Evolutionary conservation across 2,888 invertebrate species (phyloP), one percentile per base, ranked within the genome.

Genomic region (Eilema caniola): DNA sequence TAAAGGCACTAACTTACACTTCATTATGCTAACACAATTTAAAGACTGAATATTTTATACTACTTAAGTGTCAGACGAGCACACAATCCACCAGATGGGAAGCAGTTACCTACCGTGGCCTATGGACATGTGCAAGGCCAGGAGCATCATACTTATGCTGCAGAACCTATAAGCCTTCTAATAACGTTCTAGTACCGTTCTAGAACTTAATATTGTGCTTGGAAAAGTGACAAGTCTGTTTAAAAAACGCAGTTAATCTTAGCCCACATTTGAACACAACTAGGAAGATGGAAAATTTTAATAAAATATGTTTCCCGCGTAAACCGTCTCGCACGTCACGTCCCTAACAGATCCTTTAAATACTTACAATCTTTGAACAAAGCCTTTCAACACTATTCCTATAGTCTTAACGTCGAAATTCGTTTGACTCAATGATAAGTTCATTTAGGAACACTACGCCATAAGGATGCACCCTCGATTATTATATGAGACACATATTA

Each of bases 251-350:
- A 31, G 1, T 31, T 86, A 86, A 62, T 90, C 90, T 89, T 71
- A 89, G 89, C 24, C 77, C 81, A 82, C 73, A 79, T 82, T 83
- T 80, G 83, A 88, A 85, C 86, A 85, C 83, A 88, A 82, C 85
- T 85, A 84, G 83, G 86, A 83, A 90, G 89, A 91, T 90, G 90
- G 91, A 90, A 92, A 92, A 90, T 92, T 92, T 90, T 91, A 92
- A 91, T 92, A 92, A 92, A 92, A 91, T 91, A 92, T 90, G 89
- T 92, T 91, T 85, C 86, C 84, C 88, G 89, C 87, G 87, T 87
- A 90, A 90, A 90, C 88, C 85, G 85, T 88, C 86, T 80, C 78
- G 77, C 76, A 84, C 89, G 87, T 89, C 89, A 89, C 90, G 89
- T 88, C 87, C 83, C 85, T 85, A 85, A 88, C 89, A 86, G 85